These are phyloP conservation scores for Tetragonula clypearis DNA, from an alignment of 1,140 invertebrate species.

Conservation along the genomic window DNA sequence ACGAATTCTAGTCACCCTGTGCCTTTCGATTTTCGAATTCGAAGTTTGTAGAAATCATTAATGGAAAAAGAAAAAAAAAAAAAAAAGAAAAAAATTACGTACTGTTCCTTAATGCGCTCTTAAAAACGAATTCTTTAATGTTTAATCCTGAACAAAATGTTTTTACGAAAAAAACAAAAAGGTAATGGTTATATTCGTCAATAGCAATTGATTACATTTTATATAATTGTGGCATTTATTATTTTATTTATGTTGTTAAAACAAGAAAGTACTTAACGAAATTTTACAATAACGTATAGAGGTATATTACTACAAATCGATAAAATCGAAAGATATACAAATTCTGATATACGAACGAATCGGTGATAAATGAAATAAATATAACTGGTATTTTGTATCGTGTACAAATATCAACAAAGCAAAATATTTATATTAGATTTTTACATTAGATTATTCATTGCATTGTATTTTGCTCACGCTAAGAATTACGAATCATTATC, in stretches of 20 bases:
- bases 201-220: background rate
- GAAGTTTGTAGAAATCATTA: background rate
- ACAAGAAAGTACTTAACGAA: background rate
- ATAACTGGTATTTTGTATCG: background rate
- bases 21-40: background rate
- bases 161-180: background rate
- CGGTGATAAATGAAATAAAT: background rate
- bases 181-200: background rate
- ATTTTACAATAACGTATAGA: background rate
- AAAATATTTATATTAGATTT: background rate
- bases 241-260: background rate
- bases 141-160: background rate
- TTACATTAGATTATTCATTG: constrained; percentile 15
- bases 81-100: background rate
- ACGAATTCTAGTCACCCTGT: constrained; percentile 14
- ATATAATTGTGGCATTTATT: background rate
- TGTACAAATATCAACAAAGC: background rate
- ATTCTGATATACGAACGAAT: background rate
- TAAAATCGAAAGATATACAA: background rate
- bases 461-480: constrained; percentile 14
- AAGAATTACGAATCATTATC: background rate
- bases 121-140: background rate
- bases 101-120: background rate
- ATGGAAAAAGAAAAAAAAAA: background rate
- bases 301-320: constrained; percentile 3